Base-by-base conservation (phyloP, 2,888 invertebrate species). In the Polyommatus icarus region DNA sequence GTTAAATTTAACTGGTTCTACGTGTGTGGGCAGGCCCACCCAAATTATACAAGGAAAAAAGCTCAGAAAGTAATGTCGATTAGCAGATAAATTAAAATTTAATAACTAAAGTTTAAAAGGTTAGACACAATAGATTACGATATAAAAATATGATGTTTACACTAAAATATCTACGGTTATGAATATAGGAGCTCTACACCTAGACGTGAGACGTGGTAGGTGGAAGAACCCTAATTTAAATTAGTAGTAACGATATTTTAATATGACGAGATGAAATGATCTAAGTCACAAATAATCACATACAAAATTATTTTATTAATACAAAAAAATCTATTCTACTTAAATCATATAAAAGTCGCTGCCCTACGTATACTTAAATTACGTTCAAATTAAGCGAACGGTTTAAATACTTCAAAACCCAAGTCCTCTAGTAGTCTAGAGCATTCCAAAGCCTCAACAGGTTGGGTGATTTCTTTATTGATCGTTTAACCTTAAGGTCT, bases 381-480 rank as follows among this genome's bases (percentile, higher is more conserved):
- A 36, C 72, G 78, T 71, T 78, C 80, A 81, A 79, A 79, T 79
- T 80, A 81, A 81, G 80, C 80, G 78, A 81, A 79, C 76, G 76
- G 78, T 78, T 79, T 77, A 79, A 81, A 81, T 81, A 81, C 79
- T 81, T 81, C 59, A 76, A 80, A 78, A 80, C 46, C 75, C 75
- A 75, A 50, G 75, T 12, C 24, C 54, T 54, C 15, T 15, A 15
- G 29, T 54, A 29, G 18, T 75, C 24, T 46, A 20, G 20, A 75
- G 24, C 54, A 54, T 50, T 75, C 54, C 75, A 29, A 29, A 29
- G 15, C 54, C 15, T 20, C 20, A 73, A 46, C n/a, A 36, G 73
- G 24, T 73, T 46, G 20, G 24, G 24, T 20, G 73, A 73, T 73
- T 73, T 46, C n/a, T 10, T 46, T 12, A 67, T 24, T 61, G 24